Percentiles rank a stretch among this genome's conserved stretches.
These are phyloP conservation scores for Dallia pectoralis DNA, from an alignment of 2,797 vertebrate species.

Conservation along the genomic window DNA sequence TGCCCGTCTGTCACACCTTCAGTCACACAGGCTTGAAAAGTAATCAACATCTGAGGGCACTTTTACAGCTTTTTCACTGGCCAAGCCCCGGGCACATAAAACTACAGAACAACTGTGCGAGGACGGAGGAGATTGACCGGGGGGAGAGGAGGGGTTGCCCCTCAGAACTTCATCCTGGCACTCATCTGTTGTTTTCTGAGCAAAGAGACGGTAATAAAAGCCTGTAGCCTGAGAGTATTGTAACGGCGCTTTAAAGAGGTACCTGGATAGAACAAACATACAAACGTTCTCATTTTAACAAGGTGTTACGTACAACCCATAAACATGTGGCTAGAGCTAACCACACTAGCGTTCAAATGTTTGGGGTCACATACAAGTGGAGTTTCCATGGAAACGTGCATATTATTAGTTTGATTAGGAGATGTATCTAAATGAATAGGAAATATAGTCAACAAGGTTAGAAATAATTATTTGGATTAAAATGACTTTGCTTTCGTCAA, in stretches of 20 bases:
- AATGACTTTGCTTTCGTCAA: too few relatives aligned
- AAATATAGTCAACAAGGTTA: too few relatives aligned
- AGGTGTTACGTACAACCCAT: not conserved
- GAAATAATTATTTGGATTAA: too few relatives aligned
- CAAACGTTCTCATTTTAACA: not conserved
- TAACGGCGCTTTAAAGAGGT: not conserved
- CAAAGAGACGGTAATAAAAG: not conserved
- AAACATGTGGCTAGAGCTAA: not conserved
- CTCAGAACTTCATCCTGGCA: not conserved
- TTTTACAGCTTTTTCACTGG: conserved; percentile 71
- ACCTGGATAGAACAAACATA: not conserved
- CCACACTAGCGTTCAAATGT: too few relatives aligned
- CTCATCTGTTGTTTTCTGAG: conserved; percentile 14
- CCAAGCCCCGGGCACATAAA: conserved; percentile 67
- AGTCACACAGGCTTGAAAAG: conserved; percentile 67
- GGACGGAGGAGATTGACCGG: conserved; percentile 41
- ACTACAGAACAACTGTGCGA: conserved; percentile 64
- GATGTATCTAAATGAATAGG: too few relatives aligned
- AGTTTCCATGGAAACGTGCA: too few relatives aligned
- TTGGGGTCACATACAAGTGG: too few relatives aligned
- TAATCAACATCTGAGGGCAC: conserved; percentile 69
- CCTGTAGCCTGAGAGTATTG: not conserved
- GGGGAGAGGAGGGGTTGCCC: conserved; percentile 29
- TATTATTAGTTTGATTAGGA: too few relatives aligned
- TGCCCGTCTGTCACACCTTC: conserved; percentile 58